Evolutionary conservation across 2,797 vertebrate genomes (phyloP), one percentile per base, ranked within the genome.

Genomic region (Arnoldichthys spilopterus): DNA sequence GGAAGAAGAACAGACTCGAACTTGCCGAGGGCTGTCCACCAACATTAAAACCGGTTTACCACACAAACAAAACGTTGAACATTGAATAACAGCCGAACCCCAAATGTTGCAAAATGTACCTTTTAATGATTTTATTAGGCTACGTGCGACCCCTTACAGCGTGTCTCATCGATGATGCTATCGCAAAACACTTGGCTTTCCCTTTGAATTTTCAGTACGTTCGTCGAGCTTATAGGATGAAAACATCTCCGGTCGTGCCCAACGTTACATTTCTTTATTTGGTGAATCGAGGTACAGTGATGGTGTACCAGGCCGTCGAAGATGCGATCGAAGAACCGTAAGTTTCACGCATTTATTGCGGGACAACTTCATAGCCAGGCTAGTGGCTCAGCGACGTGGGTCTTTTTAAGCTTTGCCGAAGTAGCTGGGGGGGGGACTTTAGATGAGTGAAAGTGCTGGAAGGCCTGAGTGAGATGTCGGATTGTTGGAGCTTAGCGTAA

Each of bases 1-100:
- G 64, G 61, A 51, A 87, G 86, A 91, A 91, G 89, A 90, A 84
- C 91, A 89, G 88, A 89, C 90, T 89, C 87, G 86, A 93, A 93
- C 91, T 93, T 94, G 87, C 89, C 87, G 85, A 87, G 84, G 84
- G 87, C 89, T 76, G 28, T 78, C 83, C 82, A 54, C 63, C 75
- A 82, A 74, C 74, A 83, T 84, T 71, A 81, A 66, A 75, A 61
- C 76, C 26, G 22, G 64, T 79, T 81, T 66, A 18, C 18, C 53
- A 64, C 53, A 22, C 18, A 51, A 64, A 45, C 18, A n/a, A 28
- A 47, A 15, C 0, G 15, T 20, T 45, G 3, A 40, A 43, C 6
- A 24, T 5, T 16, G 3, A 30, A 9, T 30, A 28, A 28, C 24
- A 49, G 0, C 4, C 24, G 6, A 45, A 4, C n/a, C n/a, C 13